Conservation (phyloP, 2,888 invertebrate genomes). For the Hyalella azteca region DNA sequence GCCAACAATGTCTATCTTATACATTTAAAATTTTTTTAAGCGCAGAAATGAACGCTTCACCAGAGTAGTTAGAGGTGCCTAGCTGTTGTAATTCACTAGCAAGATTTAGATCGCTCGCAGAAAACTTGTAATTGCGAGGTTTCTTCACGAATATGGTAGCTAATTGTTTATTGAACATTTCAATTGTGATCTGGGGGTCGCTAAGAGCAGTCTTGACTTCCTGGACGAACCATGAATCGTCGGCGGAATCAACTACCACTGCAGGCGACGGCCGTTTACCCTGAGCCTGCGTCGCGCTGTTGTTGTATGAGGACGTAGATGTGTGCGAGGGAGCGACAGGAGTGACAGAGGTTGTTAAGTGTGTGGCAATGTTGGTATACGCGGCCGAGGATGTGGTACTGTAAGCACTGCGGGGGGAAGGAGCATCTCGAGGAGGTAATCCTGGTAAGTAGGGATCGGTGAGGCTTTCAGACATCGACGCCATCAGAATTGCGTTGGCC, state of each 20-base stretch:
- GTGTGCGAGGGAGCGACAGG: not conserved
- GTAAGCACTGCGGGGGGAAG: not conserved
- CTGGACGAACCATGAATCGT: constrained; percentile 25
- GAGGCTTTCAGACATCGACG: not conserved
- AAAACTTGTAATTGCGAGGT: constrained; percentile 5
- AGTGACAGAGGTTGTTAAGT: not conserved
- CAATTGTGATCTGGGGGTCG: constrained; percentile 1
- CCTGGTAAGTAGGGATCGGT: not conserved
- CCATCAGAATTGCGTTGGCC: not conserved
- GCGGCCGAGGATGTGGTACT: not conserved
- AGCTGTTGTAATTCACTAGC: constrained; percentile 15
- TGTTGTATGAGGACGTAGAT: not conserved
- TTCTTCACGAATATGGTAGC: constrained; percentile 22
- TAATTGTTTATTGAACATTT: constrained; percentile 17
- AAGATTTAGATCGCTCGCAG: constrained; percentile 9
- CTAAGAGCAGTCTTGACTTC: constrained; percentile 21
- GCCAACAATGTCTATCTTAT: too few species aligned
- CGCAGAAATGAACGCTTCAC: not conserved
- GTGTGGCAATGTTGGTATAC: not conserved
- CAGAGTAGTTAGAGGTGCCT: not conserved
- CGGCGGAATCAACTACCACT: not conserved
- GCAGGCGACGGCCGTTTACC: not conserved
- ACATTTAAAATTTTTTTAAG: not conserved
- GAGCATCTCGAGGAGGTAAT: not conserved
- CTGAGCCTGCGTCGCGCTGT: too few species aligned